Evolutionary conservation across 2,113 vertebrate genomes (phyloP).

Genomic region (Silurus meridionalis): DNA sequence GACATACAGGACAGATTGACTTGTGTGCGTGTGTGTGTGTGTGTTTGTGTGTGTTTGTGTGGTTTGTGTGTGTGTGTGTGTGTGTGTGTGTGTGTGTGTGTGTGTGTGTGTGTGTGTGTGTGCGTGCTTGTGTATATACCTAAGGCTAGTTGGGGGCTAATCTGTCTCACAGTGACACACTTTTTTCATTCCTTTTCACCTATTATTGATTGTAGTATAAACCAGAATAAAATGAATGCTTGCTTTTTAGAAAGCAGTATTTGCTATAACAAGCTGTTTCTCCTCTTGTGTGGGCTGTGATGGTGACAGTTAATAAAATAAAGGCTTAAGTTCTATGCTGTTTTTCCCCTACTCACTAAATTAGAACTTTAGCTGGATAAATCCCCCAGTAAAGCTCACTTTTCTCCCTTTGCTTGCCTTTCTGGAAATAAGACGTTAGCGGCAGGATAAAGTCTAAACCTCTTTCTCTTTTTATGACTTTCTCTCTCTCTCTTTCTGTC

Average conservation of each 20-base stretch:
- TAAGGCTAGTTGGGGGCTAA: constrained; percentile 28
- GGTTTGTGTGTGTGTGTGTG: constrained; percentile 32
- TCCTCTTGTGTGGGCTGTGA: neutral
- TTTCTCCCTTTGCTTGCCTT: neutral
- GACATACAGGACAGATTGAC: neutral
- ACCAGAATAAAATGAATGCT: neutral
- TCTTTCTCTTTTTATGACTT: neutral
- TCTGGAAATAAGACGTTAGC: constrained; percentile 9
- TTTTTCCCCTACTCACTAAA: neutral
- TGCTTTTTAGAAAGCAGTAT: neutral
- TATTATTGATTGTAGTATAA: neutral
- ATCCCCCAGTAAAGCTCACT: neutral
- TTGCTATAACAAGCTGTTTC: neutral
- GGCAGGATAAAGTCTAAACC: constrained; percentile 16
- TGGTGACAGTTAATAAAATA: constrained; percentile 14
- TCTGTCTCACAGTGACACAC: constrained; percentile 4
- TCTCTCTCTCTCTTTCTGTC: neutral
- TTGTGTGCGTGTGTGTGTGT: neutral
- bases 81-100: constrained; percentile 10
- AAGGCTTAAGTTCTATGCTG: neutral
- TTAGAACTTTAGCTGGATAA: neutral
- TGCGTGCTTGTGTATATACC: neutral
- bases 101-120: constrained; percentile 31
- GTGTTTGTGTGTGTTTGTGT: too few relatives aligned
- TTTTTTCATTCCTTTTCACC: neutral